These are phyloP conservation scores for Ifrita kowaldi DNA, from an alignment of 2,113 vertebrate genomes.

Conservation along the genomic window DNA sequence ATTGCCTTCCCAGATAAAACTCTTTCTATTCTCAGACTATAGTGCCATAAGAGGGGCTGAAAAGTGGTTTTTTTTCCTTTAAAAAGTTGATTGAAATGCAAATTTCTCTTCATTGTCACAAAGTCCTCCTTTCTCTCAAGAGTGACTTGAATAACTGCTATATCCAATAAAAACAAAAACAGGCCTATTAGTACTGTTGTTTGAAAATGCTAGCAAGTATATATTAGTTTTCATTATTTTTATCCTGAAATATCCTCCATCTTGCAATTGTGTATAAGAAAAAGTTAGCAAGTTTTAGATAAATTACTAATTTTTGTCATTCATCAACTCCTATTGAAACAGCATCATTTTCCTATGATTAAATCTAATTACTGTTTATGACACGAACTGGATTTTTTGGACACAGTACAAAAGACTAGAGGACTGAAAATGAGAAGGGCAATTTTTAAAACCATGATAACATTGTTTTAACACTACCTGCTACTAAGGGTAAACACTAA, in stretches of 20 bases:
- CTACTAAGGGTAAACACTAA: not conserved
- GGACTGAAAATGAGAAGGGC: not conserved
- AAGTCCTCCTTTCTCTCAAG: not conserved
- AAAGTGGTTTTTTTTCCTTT: not conserved
- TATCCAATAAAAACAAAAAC: not conserved
- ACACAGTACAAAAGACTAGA: not conserved
- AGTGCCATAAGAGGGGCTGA: not conserved
- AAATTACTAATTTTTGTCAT: not conserved
- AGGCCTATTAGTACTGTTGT: not conserved
- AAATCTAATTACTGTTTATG: not conserved
- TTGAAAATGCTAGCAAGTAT: not conserved
- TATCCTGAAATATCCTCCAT: not conserved
- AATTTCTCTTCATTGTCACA: not conserved
- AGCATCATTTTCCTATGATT: not conserved
- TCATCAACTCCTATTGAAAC: not conserved
- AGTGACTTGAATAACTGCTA: not conserved
- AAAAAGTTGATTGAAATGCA: not conserved
- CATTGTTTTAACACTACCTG: not conserved
- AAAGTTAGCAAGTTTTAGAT: not conserved
- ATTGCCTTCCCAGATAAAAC: not conserved
- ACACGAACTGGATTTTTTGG: not conserved
- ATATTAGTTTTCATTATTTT: not conserved
- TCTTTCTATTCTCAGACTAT: not conserved
- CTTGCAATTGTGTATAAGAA: not conserved
- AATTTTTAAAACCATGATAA: not conserved